These are phyloP conservation scores for Scylla paramamosain DNA, from an alignment of 1,140 invertebrate genomes.

Conservation along the genomic window DNA sequence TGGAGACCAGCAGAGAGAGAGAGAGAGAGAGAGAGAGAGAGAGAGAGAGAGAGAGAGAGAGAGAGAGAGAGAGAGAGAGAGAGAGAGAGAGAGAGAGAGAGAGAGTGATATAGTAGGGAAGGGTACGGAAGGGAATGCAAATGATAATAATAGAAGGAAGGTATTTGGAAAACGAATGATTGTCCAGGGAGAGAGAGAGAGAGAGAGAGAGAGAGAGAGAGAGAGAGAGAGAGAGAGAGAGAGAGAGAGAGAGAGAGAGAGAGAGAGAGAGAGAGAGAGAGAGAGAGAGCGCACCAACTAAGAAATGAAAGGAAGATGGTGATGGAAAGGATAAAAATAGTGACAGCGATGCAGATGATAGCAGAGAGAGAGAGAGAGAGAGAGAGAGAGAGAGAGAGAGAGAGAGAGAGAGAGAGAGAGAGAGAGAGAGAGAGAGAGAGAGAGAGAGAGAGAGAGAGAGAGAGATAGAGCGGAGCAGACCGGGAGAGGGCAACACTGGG, in stretches of 20 bases:
- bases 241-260: neutral
- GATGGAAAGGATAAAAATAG: neutral
- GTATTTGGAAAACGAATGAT: neutral
- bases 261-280: neutral
- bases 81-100: neutral
- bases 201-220: neutral
- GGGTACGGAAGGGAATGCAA: neutral
- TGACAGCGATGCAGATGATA: neutral
- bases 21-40: neutral
- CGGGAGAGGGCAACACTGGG: too few species aligned
- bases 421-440: conserved; percentile 35
- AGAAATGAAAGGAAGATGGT: neutral
- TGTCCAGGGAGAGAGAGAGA: neutral
- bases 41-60: neutral
- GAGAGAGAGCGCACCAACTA: neutral
- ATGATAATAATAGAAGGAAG: neutral
- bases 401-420: neutral
- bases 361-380: neutral
- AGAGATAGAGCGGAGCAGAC: conserved; percentile 10
- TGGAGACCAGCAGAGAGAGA: conserved; percentile 31
- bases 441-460: conserved; percentile 54
- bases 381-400: neutral
- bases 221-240: neutral
- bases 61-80: neutral
- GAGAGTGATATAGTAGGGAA: neutral